Evolutionary conservation across 2,113 vertebrate species (phyloP), one percentile per base, ranked within the genome.

Genomic region (Rhinichthys klamathensis): DNA sequence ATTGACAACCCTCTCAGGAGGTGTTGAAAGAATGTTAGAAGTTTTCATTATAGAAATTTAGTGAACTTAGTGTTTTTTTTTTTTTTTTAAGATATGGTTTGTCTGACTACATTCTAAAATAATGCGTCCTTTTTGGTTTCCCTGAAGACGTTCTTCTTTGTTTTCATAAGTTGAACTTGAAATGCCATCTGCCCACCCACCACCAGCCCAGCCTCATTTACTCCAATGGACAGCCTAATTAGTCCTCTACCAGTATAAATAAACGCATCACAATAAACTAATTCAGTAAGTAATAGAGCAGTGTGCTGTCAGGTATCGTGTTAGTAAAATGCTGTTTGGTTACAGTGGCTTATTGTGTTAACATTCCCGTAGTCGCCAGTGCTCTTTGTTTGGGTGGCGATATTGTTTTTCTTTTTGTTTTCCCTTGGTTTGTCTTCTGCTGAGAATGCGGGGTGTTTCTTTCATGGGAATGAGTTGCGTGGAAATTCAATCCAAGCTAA

Each of bases 401-500:
- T 67, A 67, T 46, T 63, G 27, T 76, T 76, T 84, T 49, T 3
- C 16, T 77, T 9, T 76, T 69, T 63, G 60, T 44, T 77, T 75
- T 27, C 7, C 11, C 38, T 51, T 23, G 11, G 38, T 72, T 82
- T 58, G 84, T 60, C n/a, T 85, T 72, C 11, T 6, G 32, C 23
- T 0, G 44, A 56, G 60, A 79, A 79, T 12, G 49, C 3, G 13
- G 58, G 44, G 16, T 38, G 74, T 21, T 84, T 61, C 83, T 70
- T 70, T 58, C 30, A 6, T 3, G 2, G 51, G 32, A 78, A 85
- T 84, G 32, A 44, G 30, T 44, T 16, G 35, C 27, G 12, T 73
- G 79, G 54, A 82, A 75, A 65, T 86, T 32, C 56, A 82, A 81
- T 79, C 79, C 44, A 30, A 51, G 56, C 77, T 73, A 74, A 86